phyloP scores from a whole-genome alignment of 2,113 vertebrate genomes.

The Dipodomys stephensi region DNA sequence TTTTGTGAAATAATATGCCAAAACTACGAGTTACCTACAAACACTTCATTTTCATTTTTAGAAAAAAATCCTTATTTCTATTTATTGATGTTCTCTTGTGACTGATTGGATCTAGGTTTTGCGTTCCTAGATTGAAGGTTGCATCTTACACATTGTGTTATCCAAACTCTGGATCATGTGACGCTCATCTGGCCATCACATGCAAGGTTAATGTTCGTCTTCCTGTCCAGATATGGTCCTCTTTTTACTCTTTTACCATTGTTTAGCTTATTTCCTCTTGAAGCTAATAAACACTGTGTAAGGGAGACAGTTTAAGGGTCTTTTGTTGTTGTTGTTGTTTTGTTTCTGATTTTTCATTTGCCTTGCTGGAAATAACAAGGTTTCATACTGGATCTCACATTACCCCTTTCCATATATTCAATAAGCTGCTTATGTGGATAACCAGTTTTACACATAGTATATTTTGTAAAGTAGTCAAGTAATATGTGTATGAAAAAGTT shows the following conservation, averaged over 20 bases:
- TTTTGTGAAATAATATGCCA: not conserved
- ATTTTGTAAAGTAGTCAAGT: constrained; percentile 14
- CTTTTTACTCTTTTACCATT: not conserved
- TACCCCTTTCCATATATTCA: no score
- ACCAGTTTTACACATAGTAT: not conserved
- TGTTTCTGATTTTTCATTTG: not conserved
- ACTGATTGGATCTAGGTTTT: not conserved
- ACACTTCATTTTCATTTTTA: not conserved
- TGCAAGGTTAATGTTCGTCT: not conserved
- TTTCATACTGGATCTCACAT: not conserved
- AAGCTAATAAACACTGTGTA: not conserved
- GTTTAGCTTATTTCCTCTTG: not conserved
- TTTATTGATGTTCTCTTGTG: not conserved
- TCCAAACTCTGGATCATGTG: not conserved
- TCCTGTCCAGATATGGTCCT: not conserved
- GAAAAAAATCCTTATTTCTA: not conserved
- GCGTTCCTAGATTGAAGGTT: not conserved
- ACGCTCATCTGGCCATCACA: not conserved
- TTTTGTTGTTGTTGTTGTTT: not conserved
- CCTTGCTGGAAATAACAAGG: not conserved
- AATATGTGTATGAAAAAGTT: not conserved
- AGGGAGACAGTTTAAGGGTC: not conserved
- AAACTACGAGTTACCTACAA: accelerated
- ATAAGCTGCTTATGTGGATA: not conserved
- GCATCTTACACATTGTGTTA: no score